Conservation (phyloP, 2,113 vertebrate genomes). For the Ardeotis arabs region DNA sequence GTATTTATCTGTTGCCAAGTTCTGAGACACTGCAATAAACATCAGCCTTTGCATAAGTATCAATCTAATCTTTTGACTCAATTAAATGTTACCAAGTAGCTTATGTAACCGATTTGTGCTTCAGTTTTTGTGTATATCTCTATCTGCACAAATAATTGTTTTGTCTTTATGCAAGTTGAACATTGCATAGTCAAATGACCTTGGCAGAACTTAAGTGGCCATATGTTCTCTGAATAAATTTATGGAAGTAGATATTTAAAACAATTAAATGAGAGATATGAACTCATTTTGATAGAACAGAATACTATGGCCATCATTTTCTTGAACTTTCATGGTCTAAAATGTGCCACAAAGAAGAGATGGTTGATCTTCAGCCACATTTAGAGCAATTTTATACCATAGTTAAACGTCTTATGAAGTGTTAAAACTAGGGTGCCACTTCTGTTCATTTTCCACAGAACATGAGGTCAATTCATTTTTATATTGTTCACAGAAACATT, state of each 20-base stretch:
- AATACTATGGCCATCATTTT: not conserved
- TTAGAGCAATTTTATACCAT: not conserved
- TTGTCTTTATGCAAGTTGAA: not conserved
- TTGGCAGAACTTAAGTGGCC: not conserved
- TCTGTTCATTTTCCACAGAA: not conserved
- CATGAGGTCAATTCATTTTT: not conserved
- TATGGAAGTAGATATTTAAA: conserved; percentile 8
- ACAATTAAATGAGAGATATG: not conserved
- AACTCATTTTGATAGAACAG: not conserved
- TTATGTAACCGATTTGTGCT: not conserved
- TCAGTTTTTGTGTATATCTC: not conserved
- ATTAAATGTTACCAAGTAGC: not conserved
- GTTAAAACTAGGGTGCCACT: not conserved
- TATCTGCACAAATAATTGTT: not conserved
- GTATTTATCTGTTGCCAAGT: not conserved
- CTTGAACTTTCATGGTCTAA: not conserved
- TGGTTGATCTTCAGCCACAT: not conserved
- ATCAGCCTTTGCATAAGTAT: not conserved
- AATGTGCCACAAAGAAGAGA: not conserved
- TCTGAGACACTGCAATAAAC: not conserved
- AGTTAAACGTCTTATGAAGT: not conserved
- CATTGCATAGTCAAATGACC: not conserved
- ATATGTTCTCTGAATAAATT: not conserved
- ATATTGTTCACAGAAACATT: not conserved
- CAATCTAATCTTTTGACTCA: not conserved